Conservation (phyloP, 2,888 invertebrate species). For the Cataglyphis livida region DNA sequence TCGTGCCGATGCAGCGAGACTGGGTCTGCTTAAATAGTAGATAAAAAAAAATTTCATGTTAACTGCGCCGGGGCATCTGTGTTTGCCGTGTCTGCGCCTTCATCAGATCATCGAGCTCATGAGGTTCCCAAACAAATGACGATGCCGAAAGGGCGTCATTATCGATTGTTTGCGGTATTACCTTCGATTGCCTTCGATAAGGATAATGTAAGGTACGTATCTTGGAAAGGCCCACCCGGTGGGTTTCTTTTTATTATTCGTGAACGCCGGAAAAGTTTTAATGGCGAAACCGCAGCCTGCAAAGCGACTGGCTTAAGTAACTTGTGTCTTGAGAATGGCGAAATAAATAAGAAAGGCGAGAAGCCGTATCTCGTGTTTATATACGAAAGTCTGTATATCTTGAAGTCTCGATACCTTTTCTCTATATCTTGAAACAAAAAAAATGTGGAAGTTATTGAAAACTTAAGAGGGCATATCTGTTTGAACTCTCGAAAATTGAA, state of each 20-base stretch:
- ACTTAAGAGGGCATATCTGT: neutral
- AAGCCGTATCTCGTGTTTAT: slow-evolving; percentile 23
- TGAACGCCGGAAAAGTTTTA: slow-evolving; percentile 34
- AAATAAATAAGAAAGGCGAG: slow-evolving; percentile 20
- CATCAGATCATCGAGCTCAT: slow-evolving; percentile 11
- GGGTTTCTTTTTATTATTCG: neutral
- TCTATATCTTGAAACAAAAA: neutral
- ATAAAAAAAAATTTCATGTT: slow-evolving; percentile 60
- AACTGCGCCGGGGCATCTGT: slow-evolving; percentile 62
- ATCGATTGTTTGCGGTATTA: slow-evolving; percentile 65
- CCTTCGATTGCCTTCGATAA: slow-evolving; percentile 59
- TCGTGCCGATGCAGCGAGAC: slow-evolving; percentile 29
- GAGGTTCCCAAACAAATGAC: slow-evolving; percentile 20
- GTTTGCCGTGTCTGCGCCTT: slow-evolving; percentile 62
- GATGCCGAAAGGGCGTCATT: slow-evolving; percentile 43
- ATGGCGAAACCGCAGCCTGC: neutral
- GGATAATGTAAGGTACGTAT: slow-evolving; percentile 50
- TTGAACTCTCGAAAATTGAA: too few relatives aligned
- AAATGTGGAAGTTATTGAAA: slow-evolving; percentile 33
- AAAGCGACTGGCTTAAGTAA: slow-evolving; percentile 14
- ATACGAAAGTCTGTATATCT: neutral
- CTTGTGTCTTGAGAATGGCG: slow-evolving; percentile 11
- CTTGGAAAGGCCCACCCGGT: neutral
- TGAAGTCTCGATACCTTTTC: neutral
- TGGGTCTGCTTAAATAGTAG: slow-evolving; percentile 50